Base-by-base conservation (phyloP, 2,113 vertebrate genomes). In the Crotalus tigris region DNA sequence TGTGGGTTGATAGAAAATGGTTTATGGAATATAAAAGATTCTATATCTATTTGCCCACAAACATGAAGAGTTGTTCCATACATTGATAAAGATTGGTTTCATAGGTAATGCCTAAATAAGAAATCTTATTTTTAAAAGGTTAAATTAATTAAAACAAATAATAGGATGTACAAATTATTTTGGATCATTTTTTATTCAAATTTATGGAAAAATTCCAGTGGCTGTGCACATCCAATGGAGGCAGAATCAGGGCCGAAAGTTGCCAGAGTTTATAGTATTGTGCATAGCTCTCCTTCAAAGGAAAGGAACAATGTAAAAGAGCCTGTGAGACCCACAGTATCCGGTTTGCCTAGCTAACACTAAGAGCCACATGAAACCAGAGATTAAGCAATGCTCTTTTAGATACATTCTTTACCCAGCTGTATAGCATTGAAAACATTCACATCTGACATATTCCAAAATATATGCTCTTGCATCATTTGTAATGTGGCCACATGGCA, bases 31-130 rank as follows among this genome's bases (percentile, higher is more conserved):
- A 69, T 69, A 69, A 33, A 69, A 69, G 64, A n/a, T 5, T n/a
- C 17, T 81, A 39, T 39, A 39, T 53, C 90, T 92, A 86, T 86
- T 57, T 91, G 2, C 91, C 44, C 87, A 51, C 49, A 95, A 86
- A 44, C 86, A 29, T 57, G 89, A 92, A 89, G 49, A 1, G 19
- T 55, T 69, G 2, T 86, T 51, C 26, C 0, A n/a, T 19, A 90
- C 55, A 21, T 15, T 59, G 75, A 59, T 51, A 0, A 8, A 93
- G 58, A 86, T 58, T 93, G 49, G 85, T 88, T 64, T 92, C 85
- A 58, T 17, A 29, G 64, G 49, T 29, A 59, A 53, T 26, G 15
- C 2, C 39, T 29, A 54, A 88, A 29, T 69, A 46, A 69, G 49
- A 49, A 91, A 85, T 39, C 39, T 51, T 49, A 24, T 21, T 64